These are phyloP conservation scores for Drosophila bifasciata DNA, from an alignment of 1,140 invertebrate species.

Conservation along the genomic window DNA sequence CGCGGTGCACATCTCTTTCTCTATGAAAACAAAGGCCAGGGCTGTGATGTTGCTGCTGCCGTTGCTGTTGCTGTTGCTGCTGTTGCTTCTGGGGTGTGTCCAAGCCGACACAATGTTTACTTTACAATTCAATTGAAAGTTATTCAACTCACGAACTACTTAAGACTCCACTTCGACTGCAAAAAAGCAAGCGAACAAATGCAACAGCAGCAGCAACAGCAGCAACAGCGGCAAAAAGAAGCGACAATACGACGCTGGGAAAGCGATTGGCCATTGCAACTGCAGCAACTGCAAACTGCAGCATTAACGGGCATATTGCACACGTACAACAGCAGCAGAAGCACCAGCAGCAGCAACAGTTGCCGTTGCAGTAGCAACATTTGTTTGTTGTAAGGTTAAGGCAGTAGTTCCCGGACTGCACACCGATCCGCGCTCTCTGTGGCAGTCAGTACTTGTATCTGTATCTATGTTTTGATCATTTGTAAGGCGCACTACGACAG, in stretches of 20 bases:
- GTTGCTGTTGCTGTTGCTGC: constrained; percentile 1
- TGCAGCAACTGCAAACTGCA: background rate
- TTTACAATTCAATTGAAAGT: constrained; percentile 83
- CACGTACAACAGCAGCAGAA: constrained; percentile 14
- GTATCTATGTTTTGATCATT: constrained; percentile 80
- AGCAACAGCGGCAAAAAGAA: constrained; percentile 47
- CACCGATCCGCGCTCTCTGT: background rate
- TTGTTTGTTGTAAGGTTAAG: constrained; percentile 51
- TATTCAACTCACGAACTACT: constrained; percentile 83
- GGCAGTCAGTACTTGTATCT: constrained; percentile 18
- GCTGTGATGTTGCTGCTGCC: constrained; percentile 34
- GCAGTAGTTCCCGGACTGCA: constrained; percentile 36
- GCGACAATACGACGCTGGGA: constrained; percentile 70
- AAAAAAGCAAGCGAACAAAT: constrained; percentile 23
- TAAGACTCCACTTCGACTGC: constrained; percentile 65
- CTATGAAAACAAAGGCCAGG: constrained; percentile 61
- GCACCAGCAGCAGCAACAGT: constrained; percentile 27
- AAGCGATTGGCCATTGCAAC: constrained; percentile 57
- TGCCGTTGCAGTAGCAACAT: constrained; percentile 67
- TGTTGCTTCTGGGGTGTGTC: constrained; percentile 69
- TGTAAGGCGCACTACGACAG: constrained; percentile 71
- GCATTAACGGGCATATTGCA: constrained; percentile 7
- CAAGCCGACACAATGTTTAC: constrained; percentile 76
- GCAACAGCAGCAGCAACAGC: background rate
- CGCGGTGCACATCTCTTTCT: constrained; percentile 33